Percentiles rank a stretch among this genome's conserved stretches.
Evolutionary conservation across 1,140 invertebrate genomes (phyloP).

Genomic region (Thrips palmi): DNA sequence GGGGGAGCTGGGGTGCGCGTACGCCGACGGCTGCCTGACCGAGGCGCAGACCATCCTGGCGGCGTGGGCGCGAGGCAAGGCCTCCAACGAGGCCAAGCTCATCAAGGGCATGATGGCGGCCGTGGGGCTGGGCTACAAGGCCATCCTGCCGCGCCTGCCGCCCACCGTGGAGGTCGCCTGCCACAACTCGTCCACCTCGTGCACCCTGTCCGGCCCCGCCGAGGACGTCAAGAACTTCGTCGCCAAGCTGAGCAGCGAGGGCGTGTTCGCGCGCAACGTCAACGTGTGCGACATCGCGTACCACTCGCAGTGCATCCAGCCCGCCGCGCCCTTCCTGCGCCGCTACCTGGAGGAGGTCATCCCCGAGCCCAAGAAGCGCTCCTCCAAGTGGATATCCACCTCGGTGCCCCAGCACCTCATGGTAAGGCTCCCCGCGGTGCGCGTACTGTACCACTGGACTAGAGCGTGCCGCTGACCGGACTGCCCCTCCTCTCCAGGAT

Average conservation of each 20-base stretch:
- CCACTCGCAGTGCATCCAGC: no score
- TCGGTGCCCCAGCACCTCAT: conserved; percentile 41
- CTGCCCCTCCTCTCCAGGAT: no score
- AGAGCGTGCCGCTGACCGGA: no score
- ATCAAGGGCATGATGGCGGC: conserved; percentile 35
- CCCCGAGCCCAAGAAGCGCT: conserved; percentile 27
- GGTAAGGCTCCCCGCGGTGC: no score
- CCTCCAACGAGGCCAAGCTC: conserved; percentile 33
- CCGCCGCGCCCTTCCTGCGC: no score
- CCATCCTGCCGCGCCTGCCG: conserved; percentile 4
- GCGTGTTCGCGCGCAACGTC: conserved; percentile 36
- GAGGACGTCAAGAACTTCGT: conserved; percentile 16
- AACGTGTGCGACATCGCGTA: conserved; percentile 39
- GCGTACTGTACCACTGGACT: no score
- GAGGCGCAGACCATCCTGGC: conserved; percentile 40
- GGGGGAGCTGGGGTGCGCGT: conserved; percentile 45
- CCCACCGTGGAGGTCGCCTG: conserved; percentile 35
- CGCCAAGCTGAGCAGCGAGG: conserved; percentile 18
- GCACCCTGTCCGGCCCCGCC: conserved; percentile 39
- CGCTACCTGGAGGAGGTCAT: no score
- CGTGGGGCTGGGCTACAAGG: conserved; percentile 22
- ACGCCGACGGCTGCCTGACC: conserved; percentile 49
- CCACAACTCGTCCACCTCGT: conserved; percentile 37
- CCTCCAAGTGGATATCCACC: conserved; percentile 37
- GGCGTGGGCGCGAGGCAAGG: conserved; percentile 40